Conservation (phyloP, 2,797 vertebrate genomes). For the Anableps anableps region DNA sequence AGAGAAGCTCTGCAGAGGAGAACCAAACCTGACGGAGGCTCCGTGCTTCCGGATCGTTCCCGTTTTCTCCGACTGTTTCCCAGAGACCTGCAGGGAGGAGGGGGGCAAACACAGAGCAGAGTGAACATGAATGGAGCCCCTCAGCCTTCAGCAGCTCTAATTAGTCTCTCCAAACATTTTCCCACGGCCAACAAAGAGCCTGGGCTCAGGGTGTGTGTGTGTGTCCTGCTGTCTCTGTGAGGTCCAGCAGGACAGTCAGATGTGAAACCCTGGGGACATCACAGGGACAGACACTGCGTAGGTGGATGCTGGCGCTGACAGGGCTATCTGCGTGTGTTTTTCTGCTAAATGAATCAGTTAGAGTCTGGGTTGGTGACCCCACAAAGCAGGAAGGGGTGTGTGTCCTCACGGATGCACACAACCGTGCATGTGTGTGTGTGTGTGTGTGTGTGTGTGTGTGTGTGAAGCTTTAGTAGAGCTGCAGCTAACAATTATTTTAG, state of each 20-base stretch:
- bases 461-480: no score
- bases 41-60: conserved; percentile 71
- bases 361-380: not conserved
- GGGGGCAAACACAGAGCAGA: conserved; percentile 5
- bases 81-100: conserved; percentile 58
- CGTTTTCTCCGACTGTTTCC: conserved; percentile 67
- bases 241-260: not conserved
- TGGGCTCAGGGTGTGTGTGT: not conserved
- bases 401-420: not conserved
- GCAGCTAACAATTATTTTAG: no score
- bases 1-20: conserved; percentile 16
- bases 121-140: conserved; percentile 57
- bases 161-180: conserved; percentile 58
- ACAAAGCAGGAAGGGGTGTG: not conserved
- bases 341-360: conserved; percentile 6
- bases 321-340: not conserved
- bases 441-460: conserved; percentile 4
- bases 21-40: conserved; percentile 56
- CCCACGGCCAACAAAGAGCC: conserved; percentile 66
- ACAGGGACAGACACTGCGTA: not conserved
- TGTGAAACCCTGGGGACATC: not conserved
- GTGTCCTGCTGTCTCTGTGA: conserved; percentile 5
- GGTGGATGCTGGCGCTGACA: not conserved
- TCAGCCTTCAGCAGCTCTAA: conserved; percentile 50
- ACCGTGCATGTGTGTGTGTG: not conserved